Evolutionary conservation across 2,797 vertebrate genomes (phyloP).

Genomic region (Schizopygopsis pylzovi): DNA sequence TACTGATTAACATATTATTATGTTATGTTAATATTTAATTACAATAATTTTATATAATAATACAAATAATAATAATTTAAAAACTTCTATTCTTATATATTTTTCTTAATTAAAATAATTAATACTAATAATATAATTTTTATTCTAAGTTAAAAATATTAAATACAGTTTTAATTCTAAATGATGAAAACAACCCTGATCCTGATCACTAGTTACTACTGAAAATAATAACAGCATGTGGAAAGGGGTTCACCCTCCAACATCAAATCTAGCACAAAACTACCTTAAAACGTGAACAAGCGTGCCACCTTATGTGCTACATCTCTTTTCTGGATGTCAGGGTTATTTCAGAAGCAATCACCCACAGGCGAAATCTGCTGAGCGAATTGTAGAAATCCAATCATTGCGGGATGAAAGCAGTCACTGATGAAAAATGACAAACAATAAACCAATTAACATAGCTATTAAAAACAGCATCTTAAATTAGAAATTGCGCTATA

Average conservation of each 20-base stretch:
- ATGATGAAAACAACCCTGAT: not conserved
- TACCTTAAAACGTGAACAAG: not conserved
- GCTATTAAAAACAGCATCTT: slow-evolving; percentile 38
- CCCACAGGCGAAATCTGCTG: not conserved
- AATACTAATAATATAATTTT: too few relatives aligned
- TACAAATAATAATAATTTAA: too few relatives aligned
- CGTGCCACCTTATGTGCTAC: not conserved
- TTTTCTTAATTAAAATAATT: too few relatives aligned
- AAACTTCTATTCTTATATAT: too few relatives aligned
- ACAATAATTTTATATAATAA: too few relatives aligned
- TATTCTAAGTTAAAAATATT: too few relatives aligned
- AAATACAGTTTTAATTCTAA: too few relatives aligned
- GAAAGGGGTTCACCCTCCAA: not conserved
- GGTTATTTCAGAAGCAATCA: slow-evolving; percentile 42
- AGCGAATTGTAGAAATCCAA: slow-evolving; percentile 30
- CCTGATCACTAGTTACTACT: not conserved
- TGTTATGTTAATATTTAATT: too few relatives aligned
- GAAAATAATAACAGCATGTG: not conserved
- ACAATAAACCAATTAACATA: slow-evolving; percentile 50
- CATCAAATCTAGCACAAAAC: not conserved
- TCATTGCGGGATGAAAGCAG: slow-evolving; percentile 43
- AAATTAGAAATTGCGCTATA: slow-evolving; percentile 11
- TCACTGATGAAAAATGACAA: slow-evolving; percentile 44
- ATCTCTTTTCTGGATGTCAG: not conserved
- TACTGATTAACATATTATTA: too few relatives aligned